phyloP scores from a whole-genome alignment of 64 coral and sea anemone genomes.

The Dendrophyllia cribrosa region DNA sequence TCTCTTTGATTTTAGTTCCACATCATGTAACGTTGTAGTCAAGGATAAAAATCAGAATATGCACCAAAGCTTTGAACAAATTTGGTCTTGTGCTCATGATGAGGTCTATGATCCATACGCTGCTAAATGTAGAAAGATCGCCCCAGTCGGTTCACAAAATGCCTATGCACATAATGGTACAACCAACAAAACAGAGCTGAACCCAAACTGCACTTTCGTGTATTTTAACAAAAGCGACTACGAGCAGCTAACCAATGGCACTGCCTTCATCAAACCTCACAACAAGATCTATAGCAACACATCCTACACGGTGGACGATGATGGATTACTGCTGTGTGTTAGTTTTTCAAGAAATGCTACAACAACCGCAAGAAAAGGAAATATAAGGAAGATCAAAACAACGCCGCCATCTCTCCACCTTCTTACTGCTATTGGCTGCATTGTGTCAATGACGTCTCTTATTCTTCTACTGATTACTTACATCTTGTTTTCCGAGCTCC shows the following conservation, averaged over 20 bases:
- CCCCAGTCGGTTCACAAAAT: background rate
- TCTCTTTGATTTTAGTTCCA: constrained; percentile 18
- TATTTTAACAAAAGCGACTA: constrained; percentile 11
- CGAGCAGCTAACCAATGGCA: background rate
- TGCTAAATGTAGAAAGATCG: background rate
- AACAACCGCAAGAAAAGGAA: background rate
- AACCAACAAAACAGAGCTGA: background rate
- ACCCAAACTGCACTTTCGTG: background rate
- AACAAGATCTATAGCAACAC: background rate
- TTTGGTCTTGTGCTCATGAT: background rate
- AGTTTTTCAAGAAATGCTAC: constrained; percentile 19
- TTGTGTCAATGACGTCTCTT: constrained; percentile 16
- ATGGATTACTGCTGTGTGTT: background rate
- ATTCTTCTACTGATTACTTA: constrained; percentile 52
- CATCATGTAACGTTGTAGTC: background rate
- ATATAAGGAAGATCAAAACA: background rate
- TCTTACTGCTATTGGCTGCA: constrained; percentile 38
- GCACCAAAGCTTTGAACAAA: background rate
- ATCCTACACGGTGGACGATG: background rate
- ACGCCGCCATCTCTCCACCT: background rate
- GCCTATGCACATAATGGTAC: background rate
- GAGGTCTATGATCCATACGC: constrained; percentile 1
- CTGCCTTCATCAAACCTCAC: background rate
- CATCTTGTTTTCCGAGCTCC: constrained; percentile 21
- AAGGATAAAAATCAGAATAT: background rate